Percentiles rank a stretch among this genome's conserved stretches.
phyloP scores from a whole-genome alignment of 2,888 invertebrate genomes.

The Caenorhabditis virilis region DNA sequence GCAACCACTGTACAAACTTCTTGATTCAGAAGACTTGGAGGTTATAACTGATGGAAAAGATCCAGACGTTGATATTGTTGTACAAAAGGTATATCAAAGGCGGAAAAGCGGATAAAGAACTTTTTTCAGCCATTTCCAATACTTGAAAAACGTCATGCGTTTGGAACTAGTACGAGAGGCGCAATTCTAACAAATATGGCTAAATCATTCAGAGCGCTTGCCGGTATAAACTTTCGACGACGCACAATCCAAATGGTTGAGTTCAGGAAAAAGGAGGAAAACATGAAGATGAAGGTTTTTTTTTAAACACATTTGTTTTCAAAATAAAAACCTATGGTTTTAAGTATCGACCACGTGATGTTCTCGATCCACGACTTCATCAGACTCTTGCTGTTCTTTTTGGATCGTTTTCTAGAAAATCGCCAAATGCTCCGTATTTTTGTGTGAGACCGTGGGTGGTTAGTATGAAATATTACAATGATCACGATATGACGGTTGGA shows the following conservation, averaged over 20 bases:
- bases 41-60: conserved; percentile 24
- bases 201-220: conserved; percentile 19
- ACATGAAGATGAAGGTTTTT: conserved; percentile 14
- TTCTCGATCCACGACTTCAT: conserved; percentile 70
- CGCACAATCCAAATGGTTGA: conserved; percentile 19
- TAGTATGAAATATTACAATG: conserved; percentile 89
- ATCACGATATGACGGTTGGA: conserved; percentile 91
- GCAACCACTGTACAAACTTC: conserved; percentile 50
- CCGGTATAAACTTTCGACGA: conserved; percentile 25
- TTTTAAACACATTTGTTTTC: background rate
- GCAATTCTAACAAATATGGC: conserved; percentile 4
- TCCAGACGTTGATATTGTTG: no score
- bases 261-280: conserved; percentile 12
- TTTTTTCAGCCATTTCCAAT: conserved; percentile 4
- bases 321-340: background rate
- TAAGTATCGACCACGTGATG: conserved; percentile 61
- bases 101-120: no score
- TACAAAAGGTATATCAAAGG: no score
- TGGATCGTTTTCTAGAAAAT: conserved; percentile 72
- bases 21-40: conserved; percentile 35
- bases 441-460: conserved; percentile 88
- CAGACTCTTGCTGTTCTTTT: conserved; percentile 87
- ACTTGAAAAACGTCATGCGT: conserved; percentile 6
- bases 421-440: conserved; percentile 80
- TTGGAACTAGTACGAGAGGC: conserved; percentile 18